Evolutionary conservation across 92 coral and sea anemone genomes (phyloP).

Genomic region (Palythoa grandiflora): DNA sequence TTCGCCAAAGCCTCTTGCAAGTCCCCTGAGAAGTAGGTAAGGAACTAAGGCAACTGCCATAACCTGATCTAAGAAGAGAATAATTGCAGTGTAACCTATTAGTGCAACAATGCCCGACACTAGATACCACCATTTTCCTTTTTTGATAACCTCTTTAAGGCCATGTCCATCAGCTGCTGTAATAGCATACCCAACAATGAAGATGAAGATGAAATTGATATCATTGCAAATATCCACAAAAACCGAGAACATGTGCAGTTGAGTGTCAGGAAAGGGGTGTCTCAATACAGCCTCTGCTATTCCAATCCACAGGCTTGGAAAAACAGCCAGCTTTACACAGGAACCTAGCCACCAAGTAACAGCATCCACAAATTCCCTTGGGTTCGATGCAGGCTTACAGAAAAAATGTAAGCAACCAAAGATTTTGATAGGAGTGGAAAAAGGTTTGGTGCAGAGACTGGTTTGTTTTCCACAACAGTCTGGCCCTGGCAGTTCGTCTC

Average conservation of each 20-base stretch:
- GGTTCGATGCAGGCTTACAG: slow-evolving; percentile 6
- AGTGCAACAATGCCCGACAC: neutral
- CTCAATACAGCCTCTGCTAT: neutral
- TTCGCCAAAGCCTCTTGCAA: neutral
- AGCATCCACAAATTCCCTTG: slow-evolving; percentile 17
- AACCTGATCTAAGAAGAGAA: neutral
- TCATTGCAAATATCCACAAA: slow-evolving; percentile 13
- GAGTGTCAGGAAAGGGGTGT: neutral
- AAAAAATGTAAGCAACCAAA: neutral
- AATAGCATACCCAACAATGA: slow-evolving; percentile 11
- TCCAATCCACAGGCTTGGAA: slow-evolving; percentile 25
- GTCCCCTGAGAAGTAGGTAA: neutral
- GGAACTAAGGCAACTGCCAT: neutral
- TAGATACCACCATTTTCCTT: slow-evolving; percentile 22
- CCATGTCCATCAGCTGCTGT: slow-evolving; percentile 25
- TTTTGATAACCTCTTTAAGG: neutral
- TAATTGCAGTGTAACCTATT: neutral
- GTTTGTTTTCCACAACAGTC: neutral
- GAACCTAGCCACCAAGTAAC: slow-evolving; percentile 21
- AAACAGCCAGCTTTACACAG: slow-evolving; percentile 10
- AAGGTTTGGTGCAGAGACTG: neutral
- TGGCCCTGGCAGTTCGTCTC: slow-evolving; percentile 8
- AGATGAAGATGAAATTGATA: slow-evolving; percentile 10
- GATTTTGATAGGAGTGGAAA: slow-evolving; percentile 8
- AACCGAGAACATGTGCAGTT: neutral